Conservation (phyloP, 2,797 vertebrate species). For the Rhinichthys osculus region DNA sequence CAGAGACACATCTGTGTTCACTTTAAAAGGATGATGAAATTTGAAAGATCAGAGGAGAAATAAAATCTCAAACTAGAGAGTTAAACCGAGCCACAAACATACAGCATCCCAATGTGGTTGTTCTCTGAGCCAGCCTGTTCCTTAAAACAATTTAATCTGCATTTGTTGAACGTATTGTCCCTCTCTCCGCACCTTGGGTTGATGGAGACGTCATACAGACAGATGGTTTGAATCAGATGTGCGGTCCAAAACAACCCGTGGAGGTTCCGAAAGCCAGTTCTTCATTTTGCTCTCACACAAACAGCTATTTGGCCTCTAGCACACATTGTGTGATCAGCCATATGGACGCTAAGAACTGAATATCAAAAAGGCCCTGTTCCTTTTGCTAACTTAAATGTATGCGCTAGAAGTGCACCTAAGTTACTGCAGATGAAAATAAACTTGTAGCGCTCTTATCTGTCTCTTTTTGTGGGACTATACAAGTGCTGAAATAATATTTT, state of each 20-base stretch:
- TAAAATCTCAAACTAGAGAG: not conserved
- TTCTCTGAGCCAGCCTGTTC: not conserved
- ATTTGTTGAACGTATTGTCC: not conserved
- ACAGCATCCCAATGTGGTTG: not conserved
- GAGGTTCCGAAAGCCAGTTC: constrained; percentile 35
- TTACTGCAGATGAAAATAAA: not conserved
- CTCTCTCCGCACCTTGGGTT: constrained; percentile 10
- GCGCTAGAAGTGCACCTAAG: constrained; percentile 8
- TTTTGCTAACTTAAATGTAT: constrained; percentile 21
- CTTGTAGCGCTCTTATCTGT: not conserved
- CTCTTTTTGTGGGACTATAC: not conserved
- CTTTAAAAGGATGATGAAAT: constrained; percentile 1
- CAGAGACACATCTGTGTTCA: constrained; percentile 15
- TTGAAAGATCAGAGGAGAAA: not conserved
- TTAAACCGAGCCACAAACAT: constrained; percentile 1
- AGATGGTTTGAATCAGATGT: constrained; percentile 49
- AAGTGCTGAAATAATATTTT: not conserved
- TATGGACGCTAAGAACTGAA: constrained; percentile 47
- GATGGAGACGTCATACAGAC: constrained; percentile 29
- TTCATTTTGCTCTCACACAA: constrained; percentile 43
- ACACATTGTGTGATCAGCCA: constrained; percentile 42
- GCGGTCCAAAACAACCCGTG: constrained; percentile 32
- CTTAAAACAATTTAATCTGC: constrained; percentile 10
- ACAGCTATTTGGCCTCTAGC: constrained; percentile 33
- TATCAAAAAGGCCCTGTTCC: constrained; percentile 28